A percentile compares a stretch with the other conserved stretches of the same genome.
Conservation (phyloP, 2,113 vertebrate genomes). For the Isurus oxyrinchus region DNA sequence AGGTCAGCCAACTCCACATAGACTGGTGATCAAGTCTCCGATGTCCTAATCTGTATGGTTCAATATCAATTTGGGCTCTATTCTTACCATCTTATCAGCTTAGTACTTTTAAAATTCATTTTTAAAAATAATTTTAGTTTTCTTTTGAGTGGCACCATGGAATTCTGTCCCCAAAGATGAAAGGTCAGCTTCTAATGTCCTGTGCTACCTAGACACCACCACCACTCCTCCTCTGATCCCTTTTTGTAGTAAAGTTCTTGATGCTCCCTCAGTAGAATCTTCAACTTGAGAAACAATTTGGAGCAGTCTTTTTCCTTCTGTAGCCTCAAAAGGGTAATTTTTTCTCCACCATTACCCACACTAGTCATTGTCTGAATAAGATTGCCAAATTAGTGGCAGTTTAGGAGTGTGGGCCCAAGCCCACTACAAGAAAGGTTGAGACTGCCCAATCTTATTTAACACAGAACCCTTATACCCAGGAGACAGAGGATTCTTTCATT, state of each 20-base stretch:
- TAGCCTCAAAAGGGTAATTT: no score
- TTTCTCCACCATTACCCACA: not conserved
- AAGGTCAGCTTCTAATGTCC: not conserved
- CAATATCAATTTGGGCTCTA: not conserved
- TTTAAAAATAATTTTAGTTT: not conserved
- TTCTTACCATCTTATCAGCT: not conserved
- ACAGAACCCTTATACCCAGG: not conserved
- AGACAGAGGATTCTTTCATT: not conserved
- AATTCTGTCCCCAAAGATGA: not conserved
- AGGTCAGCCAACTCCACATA: no score
- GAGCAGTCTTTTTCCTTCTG: no score
- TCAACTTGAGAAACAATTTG: no score
- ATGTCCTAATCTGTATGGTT: not conserved
- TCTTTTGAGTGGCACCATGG: not conserved
- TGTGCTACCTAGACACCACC: no score
- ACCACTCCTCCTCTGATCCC: no score
- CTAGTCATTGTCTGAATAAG: not conserved
- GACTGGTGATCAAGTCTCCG: not conserved
- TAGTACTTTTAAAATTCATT: not conserved
- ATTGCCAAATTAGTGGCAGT: not conserved
- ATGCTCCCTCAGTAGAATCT: no score
- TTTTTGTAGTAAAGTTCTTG: no score
- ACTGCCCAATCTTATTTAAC: not conserved
- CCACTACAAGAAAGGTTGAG: not conserved
- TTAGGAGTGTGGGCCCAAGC: no score